These are phyloP conservation scores for Phalacrocorax pelagicus DNA, from an alignment of 2,113 vertebrate genomes.

Conservation along the genomic window DNA sequence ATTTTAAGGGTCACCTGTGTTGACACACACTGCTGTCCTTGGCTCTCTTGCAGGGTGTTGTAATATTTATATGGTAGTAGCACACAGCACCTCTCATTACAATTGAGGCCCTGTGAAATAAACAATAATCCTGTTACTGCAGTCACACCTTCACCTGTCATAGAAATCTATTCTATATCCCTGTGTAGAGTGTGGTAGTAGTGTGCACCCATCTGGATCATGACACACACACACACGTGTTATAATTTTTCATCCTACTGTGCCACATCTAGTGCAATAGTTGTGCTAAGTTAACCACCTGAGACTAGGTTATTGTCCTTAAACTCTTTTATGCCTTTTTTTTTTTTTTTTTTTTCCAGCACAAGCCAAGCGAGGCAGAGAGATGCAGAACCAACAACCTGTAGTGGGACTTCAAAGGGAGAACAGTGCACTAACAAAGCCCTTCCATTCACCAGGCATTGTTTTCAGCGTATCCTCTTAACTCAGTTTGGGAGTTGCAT, in stretches of 20 bases:
- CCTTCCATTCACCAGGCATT: slow-evolving; percentile 95
- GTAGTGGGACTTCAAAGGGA: slow-evolving; percentile 88
- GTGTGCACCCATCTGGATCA: slow-evolving; percentile 11
- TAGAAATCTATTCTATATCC: slow-evolving; percentile 11
- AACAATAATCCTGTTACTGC: background rate
- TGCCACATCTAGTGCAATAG: background rate
- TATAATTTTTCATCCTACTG: background rate
- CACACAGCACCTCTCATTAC: slow-evolving; percentile 24
- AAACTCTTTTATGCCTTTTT: background rate
- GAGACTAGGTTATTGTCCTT: background rate
- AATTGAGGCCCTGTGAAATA: slow-evolving; percentile 4
- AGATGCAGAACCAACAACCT: slow-evolving; percentile 78
- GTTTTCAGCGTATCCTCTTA: slow-evolving; percentile 97
- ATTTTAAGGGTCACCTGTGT: slow-evolving; percentile 1
- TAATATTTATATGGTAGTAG: background rate
- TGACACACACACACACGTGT: background rate
- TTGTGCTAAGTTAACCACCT: background rate
- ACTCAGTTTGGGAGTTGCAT: background rate
- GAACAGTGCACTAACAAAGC: slow-evolving; percentile 87
- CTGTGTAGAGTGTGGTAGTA: background rate
- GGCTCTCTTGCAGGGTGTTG: background rate
- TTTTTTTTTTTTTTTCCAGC: slow-evolving; percentile 71
- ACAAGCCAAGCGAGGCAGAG: slow-evolving; percentile 74
- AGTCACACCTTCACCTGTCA: background rate
- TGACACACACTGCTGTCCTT: slow-evolving; percentile 6